Evolutionary conservation across 2,888 invertebrate genomes (phyloP).

Genomic region (Orchesellides sinensis): DNA sequence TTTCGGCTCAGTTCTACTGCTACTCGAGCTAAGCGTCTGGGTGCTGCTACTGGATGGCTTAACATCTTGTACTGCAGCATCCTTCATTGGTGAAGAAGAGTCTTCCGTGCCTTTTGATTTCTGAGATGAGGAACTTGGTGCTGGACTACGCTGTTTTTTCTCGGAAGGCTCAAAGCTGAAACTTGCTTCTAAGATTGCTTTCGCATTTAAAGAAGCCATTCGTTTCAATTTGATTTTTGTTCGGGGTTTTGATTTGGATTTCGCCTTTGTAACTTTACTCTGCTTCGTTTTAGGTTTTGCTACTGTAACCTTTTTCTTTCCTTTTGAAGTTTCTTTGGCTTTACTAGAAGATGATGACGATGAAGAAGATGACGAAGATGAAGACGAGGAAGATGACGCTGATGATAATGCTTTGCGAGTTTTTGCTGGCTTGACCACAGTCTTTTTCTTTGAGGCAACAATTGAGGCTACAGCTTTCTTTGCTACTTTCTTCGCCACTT

Average conservation of each 20-base stretch:
- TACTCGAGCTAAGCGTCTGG: conserved; percentile 21
- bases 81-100: not conserved
- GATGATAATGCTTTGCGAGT: not conserved
- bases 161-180: conserved; percentile 71
- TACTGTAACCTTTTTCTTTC: conserved; percentile 13
- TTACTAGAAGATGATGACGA: conserved; percentile 12
- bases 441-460: conserved; percentile 65
- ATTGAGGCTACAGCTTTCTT: conserved; percentile 57
- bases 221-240: conserved; percentile 69
- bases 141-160: conserved; percentile 69
- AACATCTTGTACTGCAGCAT: conserved; percentile 20
- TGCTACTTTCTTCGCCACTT: conserved; percentile 60
- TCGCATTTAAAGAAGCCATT: conserved; percentile 73
- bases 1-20: conserved; percentile 30
- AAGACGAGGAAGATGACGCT: not conserved
- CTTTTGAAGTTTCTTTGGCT: conserved; percentile 41
- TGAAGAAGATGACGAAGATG: conserved; percentile 11
- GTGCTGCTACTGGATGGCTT: conserved; percentile 27
- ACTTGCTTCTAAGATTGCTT: conserved; percentile 73
- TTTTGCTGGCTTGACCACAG: conserved; percentile 51
- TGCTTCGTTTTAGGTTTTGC: conserved; percentile 15
- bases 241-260: conserved; percentile 67
- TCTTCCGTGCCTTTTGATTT: not conserved
- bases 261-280: conserved; percentile 38
- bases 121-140: conserved; percentile 58